Conservation (phyloP, 2,888 invertebrate species). For the Polyommatus icarus region DNA sequence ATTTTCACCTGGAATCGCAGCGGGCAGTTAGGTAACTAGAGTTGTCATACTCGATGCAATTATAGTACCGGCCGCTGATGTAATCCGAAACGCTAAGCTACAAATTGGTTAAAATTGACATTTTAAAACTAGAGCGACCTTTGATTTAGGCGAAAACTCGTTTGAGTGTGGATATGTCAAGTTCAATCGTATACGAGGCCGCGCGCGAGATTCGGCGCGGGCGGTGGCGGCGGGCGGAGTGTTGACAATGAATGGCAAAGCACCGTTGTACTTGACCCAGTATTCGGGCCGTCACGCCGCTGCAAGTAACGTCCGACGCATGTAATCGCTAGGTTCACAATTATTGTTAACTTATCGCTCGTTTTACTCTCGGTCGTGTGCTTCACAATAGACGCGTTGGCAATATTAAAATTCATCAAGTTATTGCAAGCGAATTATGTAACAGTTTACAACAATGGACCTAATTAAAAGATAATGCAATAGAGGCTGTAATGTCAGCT, state of each 20-base stretch:
- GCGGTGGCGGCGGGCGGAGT: conserved; percentile 43
- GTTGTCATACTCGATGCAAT: conserved; percentile 73
- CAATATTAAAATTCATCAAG: conserved; percentile 27
- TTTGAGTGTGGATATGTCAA: conserved; percentile 68
- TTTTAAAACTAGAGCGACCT: conserved; percentile 48
- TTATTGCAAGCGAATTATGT: conserved; percentile 30
- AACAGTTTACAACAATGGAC: conserved; percentile 39
- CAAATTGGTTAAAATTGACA: conserved; percentile 42
- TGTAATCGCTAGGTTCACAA: conserved; percentile 33
- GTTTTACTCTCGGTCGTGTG: neutral
- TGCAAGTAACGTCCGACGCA: conserved; percentile 42
- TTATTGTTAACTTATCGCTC: conserved; percentile 18
- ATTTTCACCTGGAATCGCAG: conserved; percentile 55
- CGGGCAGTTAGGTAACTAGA: conserved; percentile 69
- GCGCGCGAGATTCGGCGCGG: conserved; percentile 55
- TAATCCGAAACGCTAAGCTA: conserved; percentile 51
- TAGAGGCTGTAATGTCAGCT: conserved; percentile 55
- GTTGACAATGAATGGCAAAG: conserved; percentile 79
- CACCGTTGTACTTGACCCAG: conserved; percentile 80
- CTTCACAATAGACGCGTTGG: conserved; percentile 13
- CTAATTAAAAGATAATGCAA: conserved; percentile 41
- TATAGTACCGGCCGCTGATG: conserved; percentile 54
- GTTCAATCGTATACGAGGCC: conserved; percentile 70
- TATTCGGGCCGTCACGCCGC: conserved; percentile 66
- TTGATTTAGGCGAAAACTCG: conserved; percentile 61